Conservation (phyloP, 2,113 vertebrate genomes). For the Trochalopteron elliotii region DNA sequence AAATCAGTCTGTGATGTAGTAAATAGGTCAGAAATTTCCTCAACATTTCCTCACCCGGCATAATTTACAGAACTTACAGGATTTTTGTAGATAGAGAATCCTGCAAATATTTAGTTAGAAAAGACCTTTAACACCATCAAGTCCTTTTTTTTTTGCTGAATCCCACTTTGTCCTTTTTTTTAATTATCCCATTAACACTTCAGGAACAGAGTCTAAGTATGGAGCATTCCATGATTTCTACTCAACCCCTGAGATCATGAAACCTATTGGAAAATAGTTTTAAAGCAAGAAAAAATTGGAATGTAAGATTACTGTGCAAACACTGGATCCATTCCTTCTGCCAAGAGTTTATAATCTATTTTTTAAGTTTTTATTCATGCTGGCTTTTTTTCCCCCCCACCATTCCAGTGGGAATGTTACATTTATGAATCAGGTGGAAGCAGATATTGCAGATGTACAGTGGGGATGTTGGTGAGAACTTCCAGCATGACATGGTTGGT, state of each 20-base stretch:
- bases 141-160: background rate
- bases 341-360: background rate
- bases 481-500: accelerated
- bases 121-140: background rate
- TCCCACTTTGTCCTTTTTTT: background rate
- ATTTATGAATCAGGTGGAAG: background rate
- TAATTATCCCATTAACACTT: background rate
- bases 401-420: background rate
- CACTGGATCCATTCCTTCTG: background rate
- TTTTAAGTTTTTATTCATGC: background rate
- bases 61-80: background rate
- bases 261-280: background rate
- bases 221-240: background rate
- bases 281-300: background rate
- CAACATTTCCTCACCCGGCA: background rate
- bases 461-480: background rate
- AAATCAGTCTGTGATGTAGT: background rate
- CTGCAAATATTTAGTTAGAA: background rate
- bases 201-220: too few species aligned
- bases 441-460: background rate
- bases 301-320: background rate
- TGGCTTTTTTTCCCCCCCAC: background rate
- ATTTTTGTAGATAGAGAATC: background rate
- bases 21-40: background rate
- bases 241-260: background rate